Evolutionary conservation across 2,888 invertebrate genomes (phyloP), one percentile per base, ranked within the genome.

Genomic region (Biston stratarius): DNA sequence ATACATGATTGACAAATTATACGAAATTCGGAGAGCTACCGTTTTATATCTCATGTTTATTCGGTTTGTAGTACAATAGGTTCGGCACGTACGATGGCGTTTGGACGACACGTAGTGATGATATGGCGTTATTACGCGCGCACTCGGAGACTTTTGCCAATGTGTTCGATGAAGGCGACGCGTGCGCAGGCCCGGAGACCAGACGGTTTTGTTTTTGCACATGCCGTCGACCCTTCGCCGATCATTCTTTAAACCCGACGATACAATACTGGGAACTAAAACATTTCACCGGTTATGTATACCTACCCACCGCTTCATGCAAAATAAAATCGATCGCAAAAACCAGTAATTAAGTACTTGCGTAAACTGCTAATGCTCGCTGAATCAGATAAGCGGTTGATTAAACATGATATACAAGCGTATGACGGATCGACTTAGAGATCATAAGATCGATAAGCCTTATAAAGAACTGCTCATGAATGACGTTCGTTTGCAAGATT

Each of bases 151-250:
- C 73, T 69, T 69, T 74, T 75, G 72, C 71, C 73, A 75, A 75
- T 77, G 76, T 77, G 74, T 76, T 75, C 75, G 77, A 76, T 81
- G 47, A 44, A 56, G 51, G 56, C 52, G 61, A 81, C 83, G 83
- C 85, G 80, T 79, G 80, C 79, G 77, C 79, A 74, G 76, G 81
- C 74, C 79, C 80, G 79, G 24, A 24, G 44, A 84, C 78, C 86
- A 88, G 89, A 87, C 91, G 77, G 82, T 80, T 83, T 75, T 77
- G 90, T 93, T 92, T 92, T 92, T 92, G 92, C 81, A 88, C 86
- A 86, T 84, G 70, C 74, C 71, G 77, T 71, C 77, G 77, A 75
- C 84, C 80, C 82, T 82, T 81, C 81, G 84, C 77, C 83, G 85
- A 77, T 84, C 77, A 83, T 86, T 88, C 85, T 83, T 85, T 83